A percentile compares a stretch with the other conserved stretches of the same genome.
Evolutionary conservation across 1,140 invertebrate genomes (phyloP).

Genomic region (Drosophila parvula): DNA sequence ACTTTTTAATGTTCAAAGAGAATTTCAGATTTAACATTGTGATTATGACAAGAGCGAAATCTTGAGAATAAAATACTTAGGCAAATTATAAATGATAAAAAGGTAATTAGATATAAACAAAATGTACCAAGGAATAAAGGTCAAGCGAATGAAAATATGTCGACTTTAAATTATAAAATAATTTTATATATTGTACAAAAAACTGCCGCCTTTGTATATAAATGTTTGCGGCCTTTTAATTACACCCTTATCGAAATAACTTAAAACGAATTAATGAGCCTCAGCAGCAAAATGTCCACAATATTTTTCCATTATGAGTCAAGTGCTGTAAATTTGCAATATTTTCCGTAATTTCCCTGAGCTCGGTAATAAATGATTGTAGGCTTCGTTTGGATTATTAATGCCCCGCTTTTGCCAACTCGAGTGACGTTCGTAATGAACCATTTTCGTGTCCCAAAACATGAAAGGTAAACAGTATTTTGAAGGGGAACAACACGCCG

Average conservation of each 20-base stretch:
- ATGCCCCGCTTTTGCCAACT: slow-evolving; percentile 47
- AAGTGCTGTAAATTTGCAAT: slow-evolving; percentile 30
- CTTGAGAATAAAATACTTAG: neutral
- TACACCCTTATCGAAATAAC: neutral
- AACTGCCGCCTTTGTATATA: neutral
- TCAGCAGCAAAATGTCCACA: slow-evolving; percentile 8
- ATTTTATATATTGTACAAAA: neutral
- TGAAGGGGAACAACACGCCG: slow-evolving; percentile 1
- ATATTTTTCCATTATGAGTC: slow-evolving; percentile 22
- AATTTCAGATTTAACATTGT: slow-evolving; percentile 1
- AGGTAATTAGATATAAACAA: neutral
- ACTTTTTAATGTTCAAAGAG: slow-evolving; percentile 6
- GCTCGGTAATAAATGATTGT: slow-evolving; percentile 53
- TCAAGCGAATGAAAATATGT: neutral
- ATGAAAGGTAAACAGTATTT: slow-evolving; percentile 46
- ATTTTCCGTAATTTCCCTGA: slow-evolving; percentile 15
- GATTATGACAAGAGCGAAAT: neutral
- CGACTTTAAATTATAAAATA: neutral
- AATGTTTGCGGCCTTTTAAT: neutral
- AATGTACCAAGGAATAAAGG: neutral
- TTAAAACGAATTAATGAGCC: slow-evolving; percentile 6
- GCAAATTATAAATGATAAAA: neutral
- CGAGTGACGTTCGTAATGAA: slow-evolving; percentile 63
- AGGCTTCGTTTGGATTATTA: slow-evolving; percentile 55
- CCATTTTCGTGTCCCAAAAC: slow-evolving; percentile 58